These are phyloP conservation scores for Meteorus cinctellus DNA, from an alignment of 2,888 invertebrate species.

Conservation along the genomic window DNA sequence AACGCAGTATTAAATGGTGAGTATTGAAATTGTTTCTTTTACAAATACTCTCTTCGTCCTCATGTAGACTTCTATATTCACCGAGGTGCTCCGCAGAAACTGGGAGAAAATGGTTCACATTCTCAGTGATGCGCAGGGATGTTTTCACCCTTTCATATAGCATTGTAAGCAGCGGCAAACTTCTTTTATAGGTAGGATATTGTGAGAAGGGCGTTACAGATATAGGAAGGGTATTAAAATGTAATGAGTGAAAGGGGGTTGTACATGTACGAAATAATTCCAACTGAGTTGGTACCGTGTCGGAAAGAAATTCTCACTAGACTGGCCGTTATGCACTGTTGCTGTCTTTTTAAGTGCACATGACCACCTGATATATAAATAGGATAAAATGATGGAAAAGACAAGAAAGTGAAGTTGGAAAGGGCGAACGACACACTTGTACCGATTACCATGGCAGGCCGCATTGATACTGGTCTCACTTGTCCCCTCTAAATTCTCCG, in stretches of 20 bases:
- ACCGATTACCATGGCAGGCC: conserved; percentile 11
- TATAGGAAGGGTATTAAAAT: conserved; percentile 38
- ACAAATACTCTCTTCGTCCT: too few relatives aligned
- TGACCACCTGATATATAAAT: conserved; percentile 2
- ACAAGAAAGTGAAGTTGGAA: not conserved
- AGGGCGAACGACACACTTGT: conserved; percentile 17
- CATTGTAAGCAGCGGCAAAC: not conserved
- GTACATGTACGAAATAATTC: conserved; percentile 34
- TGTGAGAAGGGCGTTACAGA: conserved; percentile 27
- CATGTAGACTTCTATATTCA: too few relatives aligned
- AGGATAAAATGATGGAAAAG: not conserved
- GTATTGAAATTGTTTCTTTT: conserved; percentile 49
- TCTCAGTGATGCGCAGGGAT: too few relatives aligned
- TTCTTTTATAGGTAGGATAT: not conserved
- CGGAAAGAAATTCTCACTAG: conserved; percentile 44
- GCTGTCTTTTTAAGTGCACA: conserved; percentile 31
- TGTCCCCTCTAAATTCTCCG: conserved; percentile 31
- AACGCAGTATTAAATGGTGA: conserved; percentile 71
- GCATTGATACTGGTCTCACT: conserved; percentile 15
- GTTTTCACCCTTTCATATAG: not conserved
- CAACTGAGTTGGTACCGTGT: conserved; percentile 64
- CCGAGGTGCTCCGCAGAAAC: too few relatives aligned
- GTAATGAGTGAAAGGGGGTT: not conserved
- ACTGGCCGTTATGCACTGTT: conserved; percentile 43
- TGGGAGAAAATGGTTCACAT: too few relatives aligned